Evolutionary conservation across 2,113 vertebrate genomes (phyloP), one percentile per base, ranked within the genome.

Genomic region (Saguinus midas): DNA sequence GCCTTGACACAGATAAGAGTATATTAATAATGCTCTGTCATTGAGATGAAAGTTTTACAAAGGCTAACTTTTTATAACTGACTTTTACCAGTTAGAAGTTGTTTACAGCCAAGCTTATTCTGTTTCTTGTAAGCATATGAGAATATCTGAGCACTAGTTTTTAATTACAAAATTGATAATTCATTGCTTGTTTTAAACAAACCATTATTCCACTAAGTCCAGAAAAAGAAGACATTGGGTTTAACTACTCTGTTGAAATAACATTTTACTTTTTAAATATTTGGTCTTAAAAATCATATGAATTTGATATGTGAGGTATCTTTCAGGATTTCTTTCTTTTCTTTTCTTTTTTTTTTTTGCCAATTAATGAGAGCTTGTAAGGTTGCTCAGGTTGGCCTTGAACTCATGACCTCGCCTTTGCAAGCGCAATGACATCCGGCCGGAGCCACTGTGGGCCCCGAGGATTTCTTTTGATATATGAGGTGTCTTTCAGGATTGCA

Each of bases 11-110:
- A 76, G 37, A 58, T 78, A 75, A 40, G 83, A 92, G 58, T 35
- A 48, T 95, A 90, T 86, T 87, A 43, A 40, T 48, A 84, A 37
- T 79, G 16, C 17, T 29, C 16, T 75, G 70, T 7, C 29, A 80
- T n/a, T 75, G 91, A 29, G 8, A 11, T 79, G 35, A 12, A 55
- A 75, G 66, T 90, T 87, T 87, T 90, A 57, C 20, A 61, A 68
- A 97, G 40, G 5, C 61, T 87, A 37, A 58, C 50, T 92, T 90
- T 92, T 81, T 76, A 29, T 90, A 76, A 72, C 82, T 91, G 48
- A 81, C 48, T 92, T 87, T 72, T 82, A 68, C 45, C 35, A 58
- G 7, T 78, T 95, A 86, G 57, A 87, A 97, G 20, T 93, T 87
- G 17, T 94, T 95, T 93, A 58, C 1, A 92, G 40, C 18, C 52